Conservation (phyloP, 92 coral and sea anemone species). For the Porites rus region DNA sequence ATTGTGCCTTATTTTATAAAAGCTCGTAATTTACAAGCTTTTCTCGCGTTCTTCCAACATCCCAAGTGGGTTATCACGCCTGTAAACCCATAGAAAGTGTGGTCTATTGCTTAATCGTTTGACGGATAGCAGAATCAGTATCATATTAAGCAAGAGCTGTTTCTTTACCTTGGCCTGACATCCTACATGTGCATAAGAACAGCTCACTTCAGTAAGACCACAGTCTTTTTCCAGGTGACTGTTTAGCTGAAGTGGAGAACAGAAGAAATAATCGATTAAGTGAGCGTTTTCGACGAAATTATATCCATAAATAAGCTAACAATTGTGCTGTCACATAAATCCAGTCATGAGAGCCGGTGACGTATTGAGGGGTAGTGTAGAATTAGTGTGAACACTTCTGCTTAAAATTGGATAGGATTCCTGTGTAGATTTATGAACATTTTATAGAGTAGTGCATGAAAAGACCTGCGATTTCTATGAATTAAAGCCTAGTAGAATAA, state of each 20-base stretch:
- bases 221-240: slow-evolving; percentile 11
- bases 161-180: slow-evolving; percentile 6
- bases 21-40: too few relatives aligned
- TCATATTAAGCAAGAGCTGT: too few relatives aligned
- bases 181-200: slow-evolving; percentile 7
- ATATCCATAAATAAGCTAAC: too few relatives aligned
- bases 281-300: not conserved
- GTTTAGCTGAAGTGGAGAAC: not conserved
- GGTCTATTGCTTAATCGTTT: too few relatives aligned
- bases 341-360: not conserved
- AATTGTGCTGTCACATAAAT: not conserved
- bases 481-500: too few relatives aligned
- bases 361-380: too few relatives aligned
- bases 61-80: too few relatives aligned
- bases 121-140: too few relatives aligned
- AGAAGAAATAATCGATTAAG: not conserved
- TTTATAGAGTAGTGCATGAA: not conserved
- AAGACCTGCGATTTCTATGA: not conserved
- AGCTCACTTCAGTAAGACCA: slow-evolving; percentile 4
- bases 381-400: not conserved
- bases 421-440: not conserved
- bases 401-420: not conserved
- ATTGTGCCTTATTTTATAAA: too few relatives aligned
- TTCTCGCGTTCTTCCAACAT: too few relatives aligned
- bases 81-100: too few relatives aligned